Base-by-base conservation (phyloP, 2,797 vertebrate species). In the Mormyrus proboscirostris region DNA sequence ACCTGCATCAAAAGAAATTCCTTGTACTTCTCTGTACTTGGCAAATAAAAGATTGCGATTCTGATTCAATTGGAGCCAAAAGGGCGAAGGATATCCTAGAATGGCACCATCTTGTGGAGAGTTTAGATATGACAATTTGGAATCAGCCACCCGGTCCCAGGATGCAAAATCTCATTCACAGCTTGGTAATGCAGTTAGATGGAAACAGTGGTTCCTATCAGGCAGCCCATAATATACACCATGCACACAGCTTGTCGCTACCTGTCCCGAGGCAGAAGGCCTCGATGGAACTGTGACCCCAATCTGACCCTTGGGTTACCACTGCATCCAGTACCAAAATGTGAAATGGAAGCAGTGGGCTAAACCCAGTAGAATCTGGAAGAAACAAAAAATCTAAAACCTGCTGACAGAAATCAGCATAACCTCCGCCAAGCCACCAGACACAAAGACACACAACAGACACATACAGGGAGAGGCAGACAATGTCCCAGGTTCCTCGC, bases 401-500 rank as follows among this genome's bases (percentile, higher is more conserved):
- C 3, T 59, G 25, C 85, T 87, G 86, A 87, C 86, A 87, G 86
- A n/a, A 62, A 47, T 49, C 29, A 76, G 69, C 38, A 41, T 76
- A 41, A 76, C 82, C 82, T 47, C 29, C 25, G 22, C 85, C 51
- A 55, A 55, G 51, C 25, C 29, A 57, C 49, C 84, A 86, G n/a
- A 25, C 65, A 22, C 22, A 44, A 16, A 59, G 8, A n/a, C 86
- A 51, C 4, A 41, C 33, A 25, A 16, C 2, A 69, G 44, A 22
- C 88, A 50, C 79, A 55, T 41, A 47, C 47, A 38, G 89, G 65
- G 89, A 33, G 88, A 62, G 89, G 87, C 90, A 88, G 90, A 90
- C 76, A 41, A 57, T 86, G 89, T 57, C 73, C 73, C 83, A 88
- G 50, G 89, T 91, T 91, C 89, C 90, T 91, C 86, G 92, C 91